Evolutionary conservation across 2,113 vertebrate species (phyloP), one percentile per base, ranked within the genome.

Genomic region (Machaerirhynchus nigripectus): DNA sequence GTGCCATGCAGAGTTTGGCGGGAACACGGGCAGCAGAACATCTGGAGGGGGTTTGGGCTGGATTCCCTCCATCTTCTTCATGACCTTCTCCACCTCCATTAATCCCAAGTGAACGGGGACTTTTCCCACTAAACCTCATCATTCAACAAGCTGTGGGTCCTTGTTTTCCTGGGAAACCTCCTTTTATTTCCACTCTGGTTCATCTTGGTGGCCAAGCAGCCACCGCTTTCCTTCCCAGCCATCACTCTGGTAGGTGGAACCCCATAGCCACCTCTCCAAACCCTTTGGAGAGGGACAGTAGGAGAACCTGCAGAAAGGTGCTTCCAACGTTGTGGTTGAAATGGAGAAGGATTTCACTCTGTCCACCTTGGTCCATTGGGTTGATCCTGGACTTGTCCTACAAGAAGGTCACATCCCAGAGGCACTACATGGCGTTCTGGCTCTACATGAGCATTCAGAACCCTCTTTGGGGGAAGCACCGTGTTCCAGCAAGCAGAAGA

Each of bases 1-100:
- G 35, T 4, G 22, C 2, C 6, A 1, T 23, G 47, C 0, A 1
- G 46, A 57, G 44, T 65, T 82, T 73, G 26, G 7, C 0, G 0
- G 56, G 23, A 69, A 11, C 2, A 0, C 0, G 0, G 22, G 3
- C 33, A 17, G 1, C 28, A 28, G 52, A 47, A 46, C n/a, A 26
- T 42, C 31, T 57, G 50, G 35, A n/a, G 9, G 3, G 10, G 6
- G 3, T 71, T 92, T 85, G 75, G 33, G 67, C 23, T 76, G 67
- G 49, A 52, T 93, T 89, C 55, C 23, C 20, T 78, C n/a, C 9
- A 4, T 24, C 59, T 81, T 22, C 35, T 89, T 68, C 17, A 2
- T 15, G 11, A 14, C 26, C 12, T 79, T 65, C 8, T 71, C 39
- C 44, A 52, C 19, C 30, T 92, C 42, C 40, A 40, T 26, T 37